Percentiles rank a stretch among this genome's conserved stretches.
These are phyloP conservation scores for Arremon brunneinucha DNA, from an alignment of 2,797 vertebrate genomes.

Conservation along the genomic window DNA sequence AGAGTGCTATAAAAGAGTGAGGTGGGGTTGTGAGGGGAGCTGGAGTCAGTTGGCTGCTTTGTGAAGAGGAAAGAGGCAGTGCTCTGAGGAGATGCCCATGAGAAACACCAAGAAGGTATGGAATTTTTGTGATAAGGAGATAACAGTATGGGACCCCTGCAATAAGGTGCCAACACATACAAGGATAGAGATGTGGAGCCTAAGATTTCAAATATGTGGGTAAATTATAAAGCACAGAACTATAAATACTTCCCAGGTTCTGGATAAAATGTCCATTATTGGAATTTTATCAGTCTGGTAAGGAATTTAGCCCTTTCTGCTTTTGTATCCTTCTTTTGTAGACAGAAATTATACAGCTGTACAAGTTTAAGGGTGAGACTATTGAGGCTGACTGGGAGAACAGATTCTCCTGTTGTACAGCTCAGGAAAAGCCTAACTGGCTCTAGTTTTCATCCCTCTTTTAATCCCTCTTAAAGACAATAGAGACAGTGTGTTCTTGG, in stretches of 20 bases:
- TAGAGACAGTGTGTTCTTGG: background rate
- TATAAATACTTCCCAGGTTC: background rate
- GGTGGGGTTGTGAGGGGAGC: accelerated
- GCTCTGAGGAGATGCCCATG: accelerated
- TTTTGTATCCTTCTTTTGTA: background rate
- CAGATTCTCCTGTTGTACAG: background rate
- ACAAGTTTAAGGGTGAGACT: background rate
- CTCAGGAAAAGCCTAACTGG: background rate
- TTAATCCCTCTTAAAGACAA: background rate
- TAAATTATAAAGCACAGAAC: background rate
- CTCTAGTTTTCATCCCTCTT: background rate
- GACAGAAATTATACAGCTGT: background rate
- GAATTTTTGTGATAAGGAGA: background rate
- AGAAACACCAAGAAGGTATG: background rate
- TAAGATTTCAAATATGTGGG: background rate
- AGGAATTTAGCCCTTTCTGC: background rate
- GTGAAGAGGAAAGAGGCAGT: background rate
- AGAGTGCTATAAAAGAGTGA: background rate
- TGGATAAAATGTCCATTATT: background rate
- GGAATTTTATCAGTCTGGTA: background rate
- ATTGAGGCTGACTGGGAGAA: background rate
- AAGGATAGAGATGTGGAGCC: background rate
- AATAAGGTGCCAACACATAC: background rate
- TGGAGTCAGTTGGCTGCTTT: accelerated
- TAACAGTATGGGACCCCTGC: background rate